A percentile compares a stretch with the other conserved stretches of the same genome.
phyloP scores from a whole-genome alignment of 2,797 vertebrate species.

The Propithecus deckenii region DNA sequence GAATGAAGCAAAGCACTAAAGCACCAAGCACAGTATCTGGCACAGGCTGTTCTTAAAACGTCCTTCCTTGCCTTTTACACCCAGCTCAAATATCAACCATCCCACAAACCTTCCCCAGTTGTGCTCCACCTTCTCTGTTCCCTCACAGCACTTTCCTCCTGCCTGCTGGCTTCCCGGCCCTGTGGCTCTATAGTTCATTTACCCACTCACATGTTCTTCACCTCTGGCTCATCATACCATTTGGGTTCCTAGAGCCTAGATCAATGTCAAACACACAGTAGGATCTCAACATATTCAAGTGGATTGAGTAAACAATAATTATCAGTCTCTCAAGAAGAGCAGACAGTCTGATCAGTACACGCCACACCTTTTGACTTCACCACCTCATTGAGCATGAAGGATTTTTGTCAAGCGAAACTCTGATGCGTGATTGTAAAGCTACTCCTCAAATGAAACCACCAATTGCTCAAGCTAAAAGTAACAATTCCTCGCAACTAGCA shows the following conservation, averaged over 20 bases:
- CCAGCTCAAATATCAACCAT: neutral
- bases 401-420: slow-evolving; percentile 67
- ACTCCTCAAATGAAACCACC: slow-evolving; percentile 70
- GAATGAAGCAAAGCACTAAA: neutral
- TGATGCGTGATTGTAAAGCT: slow-evolving; percentile 56
- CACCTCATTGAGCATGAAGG: neutral
- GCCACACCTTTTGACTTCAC: slow-evolving; percentile 32
- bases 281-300: neutral
- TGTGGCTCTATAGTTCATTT: neutral
- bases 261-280: neutral
- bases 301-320: neutral
- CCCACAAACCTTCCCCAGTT: neutral
- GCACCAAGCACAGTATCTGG: neutral
- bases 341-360: neutral
- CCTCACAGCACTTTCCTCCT: neutral
- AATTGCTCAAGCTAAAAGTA: slow-evolving; percentile 78
- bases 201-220: neutral
- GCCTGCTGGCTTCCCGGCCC: neutral
- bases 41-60: neutral
- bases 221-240: neutral
- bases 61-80: neutral
- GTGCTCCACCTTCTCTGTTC: neutral
- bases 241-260: neutral
- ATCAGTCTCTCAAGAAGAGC: neutral
- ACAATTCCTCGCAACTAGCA: slow-evolving; percentile 67